Evolutionary conservation across 2,888 invertebrate genomes (phyloP), one percentile per base, ranked within the genome.

Genomic region (Epinotia ramella): DNA sequence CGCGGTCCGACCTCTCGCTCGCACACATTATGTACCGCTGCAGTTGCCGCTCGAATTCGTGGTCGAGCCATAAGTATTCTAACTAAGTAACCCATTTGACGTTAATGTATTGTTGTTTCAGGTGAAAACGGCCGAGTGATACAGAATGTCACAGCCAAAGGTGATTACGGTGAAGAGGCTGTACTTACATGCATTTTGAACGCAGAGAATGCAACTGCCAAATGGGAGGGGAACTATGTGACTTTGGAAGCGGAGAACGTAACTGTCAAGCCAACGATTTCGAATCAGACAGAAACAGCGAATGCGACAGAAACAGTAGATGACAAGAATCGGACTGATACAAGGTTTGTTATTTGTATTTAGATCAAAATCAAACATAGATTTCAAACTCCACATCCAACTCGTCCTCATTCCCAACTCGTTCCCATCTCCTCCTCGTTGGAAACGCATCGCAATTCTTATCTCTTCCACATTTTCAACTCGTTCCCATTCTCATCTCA

Each of bases 141-240:
- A 66, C 75, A 83, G 57, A 81, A 86, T 24, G 72, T 88, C 72
- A 79, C 83, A 44, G 79, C 84, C 16, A 83, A 80, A 44, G 89
- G 89, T 0, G 84, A 86, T 7, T 76, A 93, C 16, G 93, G 91
- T 2, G 79, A 81, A 11, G 79, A 80, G 9, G 87, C 88, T 0
- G 86, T 82, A 16, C 77, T 94, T 20, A 88, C 79, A 70, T 94
- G 94, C 80, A 85, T 83, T 57, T 85, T 87, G 28, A 77, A 81
- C 1, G 89, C 90, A 0, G 84, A 86, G 1, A 86, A 86, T 28
- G 86, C 86, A 0, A 83, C 84, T 3, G 82, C 91, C 2, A 77
- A 80, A 16, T 94, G 94, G 94, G 81, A 90, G 2, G 87, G 85
- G 13, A 20, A 18, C 3, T 16, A 60, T 28, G 6, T 16, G 60